Base-by-base conservation (phyloP, 23 tunicate species). In the Trididemnum nubilum region DNA sequence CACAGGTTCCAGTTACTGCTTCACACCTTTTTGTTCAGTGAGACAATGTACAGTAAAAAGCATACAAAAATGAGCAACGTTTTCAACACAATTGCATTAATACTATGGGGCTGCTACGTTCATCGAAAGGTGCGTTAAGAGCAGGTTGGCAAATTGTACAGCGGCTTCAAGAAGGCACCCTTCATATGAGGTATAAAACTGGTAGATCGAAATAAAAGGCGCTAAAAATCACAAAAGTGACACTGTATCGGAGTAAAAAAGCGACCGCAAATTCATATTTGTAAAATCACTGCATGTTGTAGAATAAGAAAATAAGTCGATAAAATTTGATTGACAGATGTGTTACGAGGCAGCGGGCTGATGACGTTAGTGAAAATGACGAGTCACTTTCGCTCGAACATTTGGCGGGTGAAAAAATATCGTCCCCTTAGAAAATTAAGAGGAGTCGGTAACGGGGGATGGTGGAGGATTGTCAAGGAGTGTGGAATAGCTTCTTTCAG, bases 391-490 rank as follows among this genome's bases (percentile, higher is more conserved):
- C n/a, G n/a, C n/a, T n/a, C n/a, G n/a, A n/a, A n/a, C n/a, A n/a
- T n/a, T n/a, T n/a, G n/a, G n/a, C n/a, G n/a, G n/a, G n/a, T n/a
- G n/a, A n/a, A n/a, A n/a, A n/a, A n/a, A n/a, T n/a, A n/a, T n/a
- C n/a, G n/a, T n/a, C n/a, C n/a, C n/a, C n/a, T n/a, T n/a, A n/a
- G n/a, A n/a, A n/a, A n/a, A 73, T 73, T 58, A 73, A 22, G 78
- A 73, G 2, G 66, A 90, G 76, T 80, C 81, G 5, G 88, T 71
- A 5, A 84, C 97, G 29, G 97, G 97, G 27, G 97, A 91, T 18
- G 97, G 97, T 7, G 97, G 97, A 27, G 97, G 97, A 44, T 91
- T 86, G 51, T 73, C 72, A 0, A 77, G 35, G 28, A 73, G 58
- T 7, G 78, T 73, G 57, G 57, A 80, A 71, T 35, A 85, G 35